A percentile compares a stretch with the other conserved stretches of the same genome.
These are phyloP conservation scores for Acropternis orthonyx DNA, from an alignment of 2,797 vertebrate species.

Conservation along the genomic window DNA sequence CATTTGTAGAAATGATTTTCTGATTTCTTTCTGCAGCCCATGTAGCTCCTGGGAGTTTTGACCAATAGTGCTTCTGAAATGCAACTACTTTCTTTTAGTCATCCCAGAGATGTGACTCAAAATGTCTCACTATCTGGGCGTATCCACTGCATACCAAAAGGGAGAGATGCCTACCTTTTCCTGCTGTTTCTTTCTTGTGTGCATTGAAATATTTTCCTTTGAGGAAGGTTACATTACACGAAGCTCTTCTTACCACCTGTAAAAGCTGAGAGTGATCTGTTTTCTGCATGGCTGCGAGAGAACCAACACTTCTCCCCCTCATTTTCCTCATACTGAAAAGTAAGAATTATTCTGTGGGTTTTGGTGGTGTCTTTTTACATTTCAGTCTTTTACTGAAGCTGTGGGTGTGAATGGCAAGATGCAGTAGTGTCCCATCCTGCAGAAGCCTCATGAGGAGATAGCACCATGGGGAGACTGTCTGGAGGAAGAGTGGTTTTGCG, in stretches of 20 bases:
- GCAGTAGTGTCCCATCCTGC: not conserved
- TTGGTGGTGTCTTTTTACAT: not conserved
- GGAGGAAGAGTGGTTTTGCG: not conserved
- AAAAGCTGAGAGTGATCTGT: not conserved
- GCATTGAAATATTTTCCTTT: not conserved
- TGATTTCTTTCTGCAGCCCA: not conserved
- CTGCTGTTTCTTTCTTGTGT: not conserved
- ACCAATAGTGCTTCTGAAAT: not conserved
- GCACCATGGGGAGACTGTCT: not conserved
- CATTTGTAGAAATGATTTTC: not conserved
- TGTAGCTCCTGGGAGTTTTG: not conserved
- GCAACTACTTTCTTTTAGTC: constrained; percentile 20
- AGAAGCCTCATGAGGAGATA: not conserved
- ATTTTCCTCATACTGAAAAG: not conserved
- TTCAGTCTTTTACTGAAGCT: not conserved
- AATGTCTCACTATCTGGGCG: not conserved
- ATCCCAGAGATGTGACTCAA: constrained; percentile 22
- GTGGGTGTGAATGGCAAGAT: not conserved
- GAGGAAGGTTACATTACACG: not conserved
- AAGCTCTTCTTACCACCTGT: not conserved
- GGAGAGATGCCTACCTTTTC: constrained; percentile 21
- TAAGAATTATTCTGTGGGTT: not conserved
- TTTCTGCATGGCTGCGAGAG: fast-evolving
- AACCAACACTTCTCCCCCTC: not conserved
- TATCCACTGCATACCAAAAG: not conserved